These are phyloP conservation scores for Spilarctia lutea DNA, from an alignment of 2,888 invertebrate species.

Conservation along the genomic window DNA sequence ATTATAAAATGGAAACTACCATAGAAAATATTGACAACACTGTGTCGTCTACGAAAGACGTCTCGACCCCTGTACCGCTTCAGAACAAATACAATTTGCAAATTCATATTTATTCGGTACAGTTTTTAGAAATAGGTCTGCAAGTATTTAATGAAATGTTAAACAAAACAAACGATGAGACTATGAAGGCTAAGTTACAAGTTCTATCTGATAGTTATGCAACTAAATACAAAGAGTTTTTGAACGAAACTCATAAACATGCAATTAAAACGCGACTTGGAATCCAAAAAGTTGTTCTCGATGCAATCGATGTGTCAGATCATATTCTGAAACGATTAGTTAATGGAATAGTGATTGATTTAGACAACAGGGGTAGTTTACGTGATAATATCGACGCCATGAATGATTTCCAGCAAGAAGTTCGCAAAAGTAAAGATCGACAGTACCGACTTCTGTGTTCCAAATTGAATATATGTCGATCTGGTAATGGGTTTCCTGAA, in stretches of 20 bases:
- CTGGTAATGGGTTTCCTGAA: slow-evolving; percentile 7
- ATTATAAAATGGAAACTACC: not conserved
- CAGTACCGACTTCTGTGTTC: not conserved
- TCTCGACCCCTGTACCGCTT: not conserved
- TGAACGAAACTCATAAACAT: not conserved
- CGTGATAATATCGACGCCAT: not conserved
- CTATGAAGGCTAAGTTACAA: not conserved
- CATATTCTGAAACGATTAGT: slow-evolving; percentile 7
- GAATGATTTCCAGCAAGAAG: slow-evolving; percentile 6
- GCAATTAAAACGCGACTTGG: slow-evolving; percentile 10
- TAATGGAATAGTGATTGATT: not conserved
- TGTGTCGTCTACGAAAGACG: not conserved
- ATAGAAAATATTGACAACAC: not conserved
- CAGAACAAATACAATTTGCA: not conserved
- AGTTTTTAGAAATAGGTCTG: slow-evolving; percentile 1
- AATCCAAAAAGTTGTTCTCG: slow-evolving; percentile 3
- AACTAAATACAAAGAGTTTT: slow-evolving; percentile 6
- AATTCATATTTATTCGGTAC: not conserved
- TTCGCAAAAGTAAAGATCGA: not conserved
- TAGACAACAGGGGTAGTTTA: not conserved
- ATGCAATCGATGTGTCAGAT: slow-evolving; percentile 7
- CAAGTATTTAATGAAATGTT: slow-evolving; percentile 7
- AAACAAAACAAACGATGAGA: not conserved
- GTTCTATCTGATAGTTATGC: not conserved
- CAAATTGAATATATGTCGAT: not conserved